These are phyloP conservation scores for Hylaea fasciaria DNA, from an alignment of 2,888 invertebrate genomes.

Conservation along the genomic window DNA sequence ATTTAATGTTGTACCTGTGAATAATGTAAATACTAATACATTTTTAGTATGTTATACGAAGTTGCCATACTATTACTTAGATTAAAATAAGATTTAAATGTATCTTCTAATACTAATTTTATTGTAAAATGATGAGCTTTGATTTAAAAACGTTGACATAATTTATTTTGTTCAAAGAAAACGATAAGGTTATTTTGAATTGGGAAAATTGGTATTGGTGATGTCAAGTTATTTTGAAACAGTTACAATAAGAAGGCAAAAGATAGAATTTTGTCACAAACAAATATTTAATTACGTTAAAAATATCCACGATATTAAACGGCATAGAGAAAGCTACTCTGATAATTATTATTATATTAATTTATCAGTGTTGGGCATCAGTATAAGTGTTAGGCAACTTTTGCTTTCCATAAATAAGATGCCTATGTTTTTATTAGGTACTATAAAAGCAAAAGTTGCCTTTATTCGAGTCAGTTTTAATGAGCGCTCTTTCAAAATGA, in stretches of 20 bases:
- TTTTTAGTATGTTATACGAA: slow-evolving; percentile 58
- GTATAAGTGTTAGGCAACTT: no score
- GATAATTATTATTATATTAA: no score
- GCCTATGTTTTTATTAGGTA: no score
- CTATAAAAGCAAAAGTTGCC: no score
- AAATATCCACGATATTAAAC: no score
- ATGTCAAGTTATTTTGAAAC: slow-evolving; percentile 5
- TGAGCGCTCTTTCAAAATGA: slow-evolving; percentile 4
- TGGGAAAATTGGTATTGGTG: neutral
- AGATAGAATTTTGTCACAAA: no score
- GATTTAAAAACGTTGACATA: slow-evolving; percentile 46
- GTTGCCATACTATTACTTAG: slow-evolving; percentile 67
- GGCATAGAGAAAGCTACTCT: no score
- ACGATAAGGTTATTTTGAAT: slow-evolving; percentile 5
- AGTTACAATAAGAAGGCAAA: neutral
- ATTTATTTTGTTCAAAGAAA: slow-evolving; percentile 37
- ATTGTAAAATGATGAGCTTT: slow-evolving; percentile 64
- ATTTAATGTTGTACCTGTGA: slow-evolving; percentile 45
- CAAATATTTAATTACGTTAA: no score
- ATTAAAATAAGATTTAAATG: slow-evolving; percentile 29
- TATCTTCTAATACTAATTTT: slow-evolving; percentile 47
- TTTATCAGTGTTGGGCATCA: no score
- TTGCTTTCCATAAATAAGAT: no score
- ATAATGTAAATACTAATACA: slow-evolving; percentile 53
- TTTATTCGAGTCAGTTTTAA: no score